Conservation (phyloP, 1,140 invertebrate species). For the Dendroctonus valens region DNA sequence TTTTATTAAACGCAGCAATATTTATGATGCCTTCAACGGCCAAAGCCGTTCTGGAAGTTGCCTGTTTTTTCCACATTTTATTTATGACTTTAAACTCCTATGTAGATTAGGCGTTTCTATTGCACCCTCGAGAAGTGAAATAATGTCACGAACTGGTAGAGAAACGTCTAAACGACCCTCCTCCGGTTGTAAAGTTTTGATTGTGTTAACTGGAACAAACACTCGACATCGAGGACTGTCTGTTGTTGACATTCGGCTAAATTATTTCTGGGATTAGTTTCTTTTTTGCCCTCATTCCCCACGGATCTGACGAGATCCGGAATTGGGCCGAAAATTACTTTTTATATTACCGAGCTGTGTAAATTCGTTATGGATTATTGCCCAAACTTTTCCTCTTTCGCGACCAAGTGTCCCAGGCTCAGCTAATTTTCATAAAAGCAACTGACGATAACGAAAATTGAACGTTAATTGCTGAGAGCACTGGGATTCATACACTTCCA, state of each 20-base stretch:
- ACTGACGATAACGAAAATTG: no score
- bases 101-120: slow-evolving; percentile 30
- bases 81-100: slow-evolving; percentile 29
- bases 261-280: slow-evolving; percentile 29
- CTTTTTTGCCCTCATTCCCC: slow-evolving; percentile 7
- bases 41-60: slow-evolving; percentile 1
- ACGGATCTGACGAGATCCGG: background rate
- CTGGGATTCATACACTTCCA: no score
- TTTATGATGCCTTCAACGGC: slow-evolving; percentile 26
- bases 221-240: slow-evolving; percentile 26
- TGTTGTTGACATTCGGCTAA: slow-evolving; percentile 28
- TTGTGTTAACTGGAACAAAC: slow-evolving; percentile 39
- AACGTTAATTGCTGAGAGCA: no score
- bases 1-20: slow-evolving; percentile 15
- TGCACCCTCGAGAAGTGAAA: slow-evolving; percentile 20
- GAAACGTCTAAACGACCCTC: slow-evolving; percentile 23
- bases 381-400: no score
- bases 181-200: slow-evolving; percentile 34
- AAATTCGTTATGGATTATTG: no score
- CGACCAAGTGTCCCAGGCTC: no score
- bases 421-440: no score
- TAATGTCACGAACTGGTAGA: slow-evolving; percentile 25
- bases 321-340: no score
- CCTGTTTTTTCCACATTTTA: slow-evolving; percentile 22
- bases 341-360: no score